Conservation (phyloP, 1,140 invertebrate genomes). For the Ceratina calcarata region DNA sequence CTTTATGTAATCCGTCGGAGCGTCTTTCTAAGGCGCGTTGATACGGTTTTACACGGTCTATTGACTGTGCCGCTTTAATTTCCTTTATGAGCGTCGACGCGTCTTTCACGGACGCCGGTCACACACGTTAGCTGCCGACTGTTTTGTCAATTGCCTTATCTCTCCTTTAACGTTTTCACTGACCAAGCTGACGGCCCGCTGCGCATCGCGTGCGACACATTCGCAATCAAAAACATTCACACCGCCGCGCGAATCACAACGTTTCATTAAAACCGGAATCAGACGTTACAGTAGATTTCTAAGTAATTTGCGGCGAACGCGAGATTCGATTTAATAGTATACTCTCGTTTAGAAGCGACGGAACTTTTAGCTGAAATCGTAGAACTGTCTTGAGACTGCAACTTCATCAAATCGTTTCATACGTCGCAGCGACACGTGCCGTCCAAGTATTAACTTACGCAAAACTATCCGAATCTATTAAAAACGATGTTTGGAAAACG, state of each 20-base stretch:
- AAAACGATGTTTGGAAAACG: no score
- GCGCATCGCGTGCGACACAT: neutral
- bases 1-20: slow-evolving; percentile 15
- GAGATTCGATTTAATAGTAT: neutral
- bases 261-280: no score
- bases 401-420: neutral
- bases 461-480: no score
- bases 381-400: neutral
- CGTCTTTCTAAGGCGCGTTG: slow-evolving; percentile 31
- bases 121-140: neutral
- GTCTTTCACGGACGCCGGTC: slow-evolving; percentile 3
- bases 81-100: slow-evolving; percentile 8
- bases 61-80: slow-evolving; percentile 40
- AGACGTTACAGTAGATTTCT: no score
- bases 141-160: slow-evolving; percentile 16
- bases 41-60: slow-evolving; percentile 31
- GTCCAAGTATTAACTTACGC: no score
- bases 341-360: neutral
- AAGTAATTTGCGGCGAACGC: no score
- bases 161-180: neutral
- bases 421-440: no score
- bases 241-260: neutral
- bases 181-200: neutral
- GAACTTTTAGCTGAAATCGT: neutral
- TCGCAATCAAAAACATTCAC: neutral